Conservation (phyloP, 2,113 vertebrate species). For the Bos javanicus region DNA sequence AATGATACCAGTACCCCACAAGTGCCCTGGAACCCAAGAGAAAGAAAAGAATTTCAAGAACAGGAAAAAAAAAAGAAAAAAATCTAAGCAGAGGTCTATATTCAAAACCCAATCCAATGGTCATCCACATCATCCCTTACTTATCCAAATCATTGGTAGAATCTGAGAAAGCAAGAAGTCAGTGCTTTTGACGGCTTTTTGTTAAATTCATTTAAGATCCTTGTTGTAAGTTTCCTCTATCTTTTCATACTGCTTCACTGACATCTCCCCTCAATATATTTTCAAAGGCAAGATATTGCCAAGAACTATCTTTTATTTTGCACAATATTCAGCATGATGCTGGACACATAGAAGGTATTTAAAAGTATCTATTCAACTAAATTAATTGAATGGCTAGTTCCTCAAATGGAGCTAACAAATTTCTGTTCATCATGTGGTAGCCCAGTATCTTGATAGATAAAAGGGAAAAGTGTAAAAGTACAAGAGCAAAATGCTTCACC, state of each 20-base stretch:
- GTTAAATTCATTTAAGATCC: not conserved
- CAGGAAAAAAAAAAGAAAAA: not conserved
- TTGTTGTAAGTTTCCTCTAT: not conserved
- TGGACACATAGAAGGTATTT: slow-evolving; percentile 4
- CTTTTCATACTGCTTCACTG: slow-evolving; percentile 25
- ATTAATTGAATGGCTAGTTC: slow-evolving; percentile 10
- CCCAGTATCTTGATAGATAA: not conserved
- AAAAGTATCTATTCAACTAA: slow-evolving; percentile 35
- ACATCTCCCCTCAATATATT: not conserved
- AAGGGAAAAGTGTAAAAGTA: not conserved
- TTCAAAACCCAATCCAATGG: not conserved
- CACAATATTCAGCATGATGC: not conserved
- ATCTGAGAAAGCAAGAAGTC: not conserved
- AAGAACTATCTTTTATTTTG: slow-evolving; percentile 39
- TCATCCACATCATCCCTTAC: not conserved
- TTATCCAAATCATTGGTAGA: not conserved
- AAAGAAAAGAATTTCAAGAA: slow-evolving; percentile 1
- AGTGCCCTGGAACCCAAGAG: not conserved
- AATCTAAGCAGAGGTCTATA: not conserved
- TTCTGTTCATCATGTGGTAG: not conserved
- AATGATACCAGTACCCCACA: not conserved
- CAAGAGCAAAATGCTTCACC: slow-evolving; percentile 19
- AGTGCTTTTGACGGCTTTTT: not conserved
- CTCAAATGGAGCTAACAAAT: not conserved
- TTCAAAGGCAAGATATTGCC: slow-evolving; percentile 26